phyloP scores from a whole-genome alignment of 2,888 invertebrate species.

The Andricus quercusramuli region DNA sequence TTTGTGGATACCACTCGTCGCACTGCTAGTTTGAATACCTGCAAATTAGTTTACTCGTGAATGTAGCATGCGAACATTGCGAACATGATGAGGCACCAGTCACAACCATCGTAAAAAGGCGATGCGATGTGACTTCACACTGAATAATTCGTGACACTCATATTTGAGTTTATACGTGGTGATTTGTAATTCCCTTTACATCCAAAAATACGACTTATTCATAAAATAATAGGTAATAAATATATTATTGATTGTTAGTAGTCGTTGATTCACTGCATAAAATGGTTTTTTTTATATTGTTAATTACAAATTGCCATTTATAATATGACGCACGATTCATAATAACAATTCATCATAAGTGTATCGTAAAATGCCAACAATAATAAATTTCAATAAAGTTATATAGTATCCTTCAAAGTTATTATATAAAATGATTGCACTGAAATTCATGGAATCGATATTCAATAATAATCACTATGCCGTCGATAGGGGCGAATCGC shows the following conservation, averaged over 20 bases:
- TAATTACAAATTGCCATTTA: neutral
- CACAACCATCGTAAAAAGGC: constrained; percentile 49
- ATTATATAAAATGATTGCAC: neutral
- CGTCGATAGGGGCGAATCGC: too few relatives aligned
- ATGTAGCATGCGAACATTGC: constrained; percentile 68
- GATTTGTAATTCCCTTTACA: neutral
- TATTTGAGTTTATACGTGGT: constrained; percentile 13
- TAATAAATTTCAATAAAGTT: neutral
- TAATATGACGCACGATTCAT: neutral
- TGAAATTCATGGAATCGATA: neutral
- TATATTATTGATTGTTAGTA: neutral
- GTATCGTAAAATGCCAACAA: too few relatives aligned
- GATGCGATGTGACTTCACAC: constrained; percentile 19
- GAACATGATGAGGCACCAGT: constrained; percentile 51
- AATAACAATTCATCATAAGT: too few relatives aligned
- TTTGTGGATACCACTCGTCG: constrained; percentile 63
- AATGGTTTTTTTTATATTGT: neutral
- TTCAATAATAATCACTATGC: too few relatives aligned
- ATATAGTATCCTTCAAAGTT: neutral
- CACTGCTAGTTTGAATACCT: constrained; percentile 57
- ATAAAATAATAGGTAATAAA: neutral
- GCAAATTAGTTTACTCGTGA: constrained; percentile 54
- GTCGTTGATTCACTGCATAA: neutral
- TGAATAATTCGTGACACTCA: constrained; percentile 45
- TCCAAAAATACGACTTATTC: neutral